Base-by-base conservation (phyloP, 2,113 vertebrate genomes). In the Cercocebus atys region DNA sequence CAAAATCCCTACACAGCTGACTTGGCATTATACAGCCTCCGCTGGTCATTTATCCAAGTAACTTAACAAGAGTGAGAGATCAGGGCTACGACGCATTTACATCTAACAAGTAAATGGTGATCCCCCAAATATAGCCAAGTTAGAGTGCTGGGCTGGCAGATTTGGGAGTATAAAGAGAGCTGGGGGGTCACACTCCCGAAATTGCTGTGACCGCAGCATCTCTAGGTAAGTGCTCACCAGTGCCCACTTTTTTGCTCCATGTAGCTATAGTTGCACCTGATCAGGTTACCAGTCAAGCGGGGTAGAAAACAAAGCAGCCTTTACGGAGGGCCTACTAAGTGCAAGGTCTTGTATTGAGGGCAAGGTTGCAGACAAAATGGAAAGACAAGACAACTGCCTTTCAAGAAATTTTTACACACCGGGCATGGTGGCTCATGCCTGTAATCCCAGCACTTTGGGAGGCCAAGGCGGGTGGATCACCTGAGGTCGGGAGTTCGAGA, bases 1-100 rank as follows among this genome's bases (percentile, higher is more conserved):
- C 89, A 96, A 97, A 98, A 98, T 98, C 97, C 98, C 98, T 82
- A 95, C 4, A 23, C 98, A 98, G 98, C 98, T 98, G 98, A 98
- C 97, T 96, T 98, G 98, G 97, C 97, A 97, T 97, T 96, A 85
- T 90, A 72, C 68, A 92, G 96, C 93, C 96, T 97, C 96, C 70
- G 59, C 98, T 95, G 75, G 75, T 97, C 96, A 79, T 97, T 98
- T 97, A 96, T 97, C 98, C 98, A 98, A 98, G 97, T 98, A 96
- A 97, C 86, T 98, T 97, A 97, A 97, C 98, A 97, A 97, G 97
- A 97, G 96, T 95, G 91, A 98, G 92, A 98, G 97, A 97, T 98
- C 98, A 98, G 96, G 73, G 55, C 96, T 97, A 95, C 75, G 14
- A 97, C 64, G 0, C 97, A 98, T 98, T 98, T 97, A 97, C 97